Conservation (phyloP, 2,797 vertebrate genomes). For the Astyanax mexicanus region DNA sequence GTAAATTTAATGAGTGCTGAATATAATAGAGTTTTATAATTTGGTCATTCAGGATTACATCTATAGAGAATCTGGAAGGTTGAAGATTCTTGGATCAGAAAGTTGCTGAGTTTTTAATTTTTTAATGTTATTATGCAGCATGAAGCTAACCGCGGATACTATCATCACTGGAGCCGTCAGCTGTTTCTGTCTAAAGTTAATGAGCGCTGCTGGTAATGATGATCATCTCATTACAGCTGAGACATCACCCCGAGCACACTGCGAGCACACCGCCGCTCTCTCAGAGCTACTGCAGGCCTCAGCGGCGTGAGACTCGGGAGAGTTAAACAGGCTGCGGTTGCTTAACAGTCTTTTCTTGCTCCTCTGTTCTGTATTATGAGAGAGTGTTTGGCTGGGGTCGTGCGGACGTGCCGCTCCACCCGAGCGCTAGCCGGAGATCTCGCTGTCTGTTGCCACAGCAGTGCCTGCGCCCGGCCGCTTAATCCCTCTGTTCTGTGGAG, state of each 20-base stretch:
- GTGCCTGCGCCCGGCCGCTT: conserved; percentile 62
- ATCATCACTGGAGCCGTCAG: conserved; percentile 1
- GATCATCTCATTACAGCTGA: conserved; percentile 4
- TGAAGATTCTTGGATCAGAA: not conserved
- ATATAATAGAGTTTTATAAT: too few species aligned
- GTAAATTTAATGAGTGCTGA: too few species aligned
- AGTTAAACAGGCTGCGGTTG: conserved; percentile 10
- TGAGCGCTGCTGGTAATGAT: conserved; percentile 9
- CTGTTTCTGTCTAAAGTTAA: conserved; percentile 12
- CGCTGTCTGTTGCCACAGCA: conserved; percentile 68
- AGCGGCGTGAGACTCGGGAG: not conserved
- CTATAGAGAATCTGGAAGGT: too few species aligned
- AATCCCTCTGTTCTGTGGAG: conserved; percentile 67
- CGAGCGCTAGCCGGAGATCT: conserved; percentile 63
- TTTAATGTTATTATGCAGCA: not conserved
- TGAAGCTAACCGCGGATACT: not conserved
- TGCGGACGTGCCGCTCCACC: conserved; percentile 71
- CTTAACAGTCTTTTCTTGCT: conserved; percentile 32
- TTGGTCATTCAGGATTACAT: too few species aligned
- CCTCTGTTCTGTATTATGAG: conserved; percentile 56
- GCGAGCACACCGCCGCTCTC: not conserved
- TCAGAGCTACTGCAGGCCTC: not conserved
- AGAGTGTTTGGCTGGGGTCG: conserved; percentile 64
- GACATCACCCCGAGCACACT: not conserved
- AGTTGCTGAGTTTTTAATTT: not conserved